These are phyloP conservation scores for Diuraphis noxia DNA, from an alignment of 1,140 invertebrate genomes.

Conservation along the genomic window DNA sequence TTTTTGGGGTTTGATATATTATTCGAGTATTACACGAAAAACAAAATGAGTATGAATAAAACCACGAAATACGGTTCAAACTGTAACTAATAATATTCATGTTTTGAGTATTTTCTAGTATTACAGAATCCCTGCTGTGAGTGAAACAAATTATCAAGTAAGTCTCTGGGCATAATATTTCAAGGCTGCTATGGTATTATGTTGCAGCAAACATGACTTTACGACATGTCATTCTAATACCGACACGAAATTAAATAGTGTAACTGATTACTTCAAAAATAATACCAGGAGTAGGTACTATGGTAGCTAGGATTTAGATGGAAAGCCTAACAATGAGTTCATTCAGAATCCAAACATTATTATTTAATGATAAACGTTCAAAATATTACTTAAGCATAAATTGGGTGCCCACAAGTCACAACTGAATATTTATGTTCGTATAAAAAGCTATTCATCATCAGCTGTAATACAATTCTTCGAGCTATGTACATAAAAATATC, in stretches of 20 bases:
- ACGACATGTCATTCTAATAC: conserved; percentile 4
- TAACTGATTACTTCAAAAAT: neutral
- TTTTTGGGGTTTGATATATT: neutral
- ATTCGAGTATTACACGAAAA: neutral
- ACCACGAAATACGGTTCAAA: neutral
- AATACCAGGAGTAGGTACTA: neutral
- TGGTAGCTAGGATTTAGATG: neutral
- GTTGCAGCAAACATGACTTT: neutral
- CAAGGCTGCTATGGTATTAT: conserved; percentile 16
- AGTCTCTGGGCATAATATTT: neutral
- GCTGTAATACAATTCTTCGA: neutral
- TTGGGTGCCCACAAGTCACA: neutral
- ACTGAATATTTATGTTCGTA: neutral
- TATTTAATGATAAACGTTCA: neutral
- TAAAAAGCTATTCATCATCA: neutral
- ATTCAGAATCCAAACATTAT: neutral
- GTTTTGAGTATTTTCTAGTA: neutral
- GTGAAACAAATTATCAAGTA: conserved; percentile 47
- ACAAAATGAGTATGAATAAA: conserved; percentile 19
- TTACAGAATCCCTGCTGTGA: conserved; percentile 35
- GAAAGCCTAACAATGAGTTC: neutral
- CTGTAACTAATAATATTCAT: conserved; percentile 11
- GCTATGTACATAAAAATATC: neutral
- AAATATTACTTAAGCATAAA: neutral
- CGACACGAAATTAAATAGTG: neutral